A percentile compares a stretch with the other conserved stretches of the same genome.
phyloP scores from a whole-genome alignment of 1,140 invertebrate species.

The Macrobrachium nipponense region DNA sequence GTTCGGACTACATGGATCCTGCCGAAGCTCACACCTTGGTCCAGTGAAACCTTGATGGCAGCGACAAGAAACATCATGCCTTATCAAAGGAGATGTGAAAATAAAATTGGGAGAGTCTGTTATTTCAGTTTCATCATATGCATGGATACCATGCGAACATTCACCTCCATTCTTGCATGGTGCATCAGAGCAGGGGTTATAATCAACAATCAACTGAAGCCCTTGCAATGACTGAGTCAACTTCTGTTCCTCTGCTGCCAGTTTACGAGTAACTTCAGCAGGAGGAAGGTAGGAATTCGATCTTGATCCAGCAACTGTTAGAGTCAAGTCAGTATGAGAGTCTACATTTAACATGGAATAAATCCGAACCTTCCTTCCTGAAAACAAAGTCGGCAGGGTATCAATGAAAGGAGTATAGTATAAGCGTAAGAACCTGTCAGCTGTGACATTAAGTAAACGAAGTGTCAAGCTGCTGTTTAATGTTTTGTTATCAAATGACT shows the following conservation, averaged over 20 bases:
- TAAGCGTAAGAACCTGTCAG: slow-evolving; percentile 79
- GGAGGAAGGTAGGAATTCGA: slow-evolving; percentile 74
- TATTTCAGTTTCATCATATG: slow-evolving; percentile 76
- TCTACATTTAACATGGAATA: slow-evolving; percentile 71
- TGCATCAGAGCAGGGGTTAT: slow-evolving; percentile 66
- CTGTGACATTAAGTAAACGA: slow-evolving; percentile 79
- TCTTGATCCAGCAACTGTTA: slow-evolving; percentile 73
- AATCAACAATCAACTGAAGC: slow-evolving; percentile 64
- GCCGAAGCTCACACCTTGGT: slow-evolving; percentile 81
- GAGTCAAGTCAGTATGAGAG: slow-evolving; percentile 77
- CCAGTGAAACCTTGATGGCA: slow-evolving; percentile 85
- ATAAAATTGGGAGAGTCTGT: slow-evolving; percentile 83
- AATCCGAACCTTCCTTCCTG: slow-evolving; percentile 72
- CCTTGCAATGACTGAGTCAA: slow-evolving; percentile 75
- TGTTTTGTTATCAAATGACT: slow-evolving; percentile 82
- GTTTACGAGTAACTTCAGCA: slow-evolving; percentile 74
- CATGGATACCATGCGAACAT: slow-evolving; percentile 80
- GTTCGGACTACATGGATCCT: slow-evolving; percentile 91
- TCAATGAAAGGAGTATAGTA: slow-evolving; percentile 81
- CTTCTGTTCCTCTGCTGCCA: slow-evolving; percentile 76
- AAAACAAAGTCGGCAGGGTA: slow-evolving; percentile 74
- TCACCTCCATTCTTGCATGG: slow-evolving; percentile 69
- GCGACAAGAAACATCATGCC: slow-evolving; percentile 82
- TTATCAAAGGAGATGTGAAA: slow-evolving; percentile 82
- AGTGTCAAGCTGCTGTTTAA: slow-evolving; percentile 85